phyloP scores from a whole-genome alignment of 2,113 vertebrate genomes.

The Tragulus kanchil region DNA sequence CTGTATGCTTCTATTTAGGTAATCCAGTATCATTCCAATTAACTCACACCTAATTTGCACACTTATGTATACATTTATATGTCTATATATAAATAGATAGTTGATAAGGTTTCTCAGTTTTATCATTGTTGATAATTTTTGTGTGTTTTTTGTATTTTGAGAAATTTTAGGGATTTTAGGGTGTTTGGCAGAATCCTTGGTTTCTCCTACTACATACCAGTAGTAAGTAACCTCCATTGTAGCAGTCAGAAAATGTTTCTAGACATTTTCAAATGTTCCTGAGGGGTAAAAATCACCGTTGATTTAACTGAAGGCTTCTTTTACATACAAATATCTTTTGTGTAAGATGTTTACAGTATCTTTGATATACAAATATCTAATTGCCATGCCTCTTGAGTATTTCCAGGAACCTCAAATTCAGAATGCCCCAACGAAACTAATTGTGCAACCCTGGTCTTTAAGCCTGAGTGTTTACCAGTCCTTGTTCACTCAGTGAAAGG shows the following conservation, averaged over 20 bases:
- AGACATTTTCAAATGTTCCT: not conserved
- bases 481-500: not conserved
- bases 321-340: not conserved
- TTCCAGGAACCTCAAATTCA: not conserved
- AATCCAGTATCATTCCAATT: not conserved
- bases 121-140: not conserved
- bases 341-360: too few relatives aligned
- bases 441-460: not conserved
- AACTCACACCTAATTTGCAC: not conserved
- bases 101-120: not conserved
- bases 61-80: not conserved
- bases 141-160: not conserved
- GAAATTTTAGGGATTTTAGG: not conserved
- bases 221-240: not conserved
- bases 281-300: not conserved
- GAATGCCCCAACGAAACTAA: not conserved
- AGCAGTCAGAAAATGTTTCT: not conserved
- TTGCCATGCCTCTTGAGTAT: not conserved
- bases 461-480: not conserved
- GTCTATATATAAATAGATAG: not conserved
- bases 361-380: not conserved
- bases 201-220: not conserved
- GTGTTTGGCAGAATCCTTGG: constrained; percentile 15
- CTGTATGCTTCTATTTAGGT: not conserved
- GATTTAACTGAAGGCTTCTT: not conserved